Conservation (phyloP, 1,140 invertebrate genomes). For the Pararge aegeria region DNA sequence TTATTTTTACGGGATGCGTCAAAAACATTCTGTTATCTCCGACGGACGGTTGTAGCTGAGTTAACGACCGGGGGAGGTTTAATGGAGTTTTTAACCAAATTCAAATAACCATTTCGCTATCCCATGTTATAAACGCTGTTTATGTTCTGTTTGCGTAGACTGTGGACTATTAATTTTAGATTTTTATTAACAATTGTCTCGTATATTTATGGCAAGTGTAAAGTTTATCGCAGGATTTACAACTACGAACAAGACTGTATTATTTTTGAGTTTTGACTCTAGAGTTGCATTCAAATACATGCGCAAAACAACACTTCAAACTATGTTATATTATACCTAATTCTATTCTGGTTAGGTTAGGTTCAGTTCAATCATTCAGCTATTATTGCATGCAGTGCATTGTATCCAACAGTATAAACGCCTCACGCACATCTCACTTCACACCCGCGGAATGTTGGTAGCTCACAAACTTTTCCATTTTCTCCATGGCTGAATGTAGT, state of each 20-base stretch:
- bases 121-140: conserved; percentile 45
- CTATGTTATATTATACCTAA: no score
- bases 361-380: no score
- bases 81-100: conserved; percentile 23
- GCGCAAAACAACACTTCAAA: no score
- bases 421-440: no score
- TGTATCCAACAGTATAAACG: no score
- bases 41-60: not conserved
- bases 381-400: no score
- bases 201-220: not conserved
- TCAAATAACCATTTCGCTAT: conserved; percentile 39
- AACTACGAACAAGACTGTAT: not conserved
- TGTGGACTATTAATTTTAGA: not conserved
- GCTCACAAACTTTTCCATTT: no score
- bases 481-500: no score
- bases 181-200: not conserved
- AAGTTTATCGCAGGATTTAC: not conserved
- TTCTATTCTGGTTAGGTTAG: no score
- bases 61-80: conserved; percentile 6
- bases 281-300: no score
- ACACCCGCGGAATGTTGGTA: no score
- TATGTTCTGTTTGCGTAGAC: conserved; percentile 13
- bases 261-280: no score
- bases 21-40: not conserved
- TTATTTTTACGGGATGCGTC: not conserved